Evolutionary conservation across 2,888 invertebrate genomes (phyloP), one percentile per base, ranked within the genome.

Genomic region (Ptilodon capucinus): DNA sequence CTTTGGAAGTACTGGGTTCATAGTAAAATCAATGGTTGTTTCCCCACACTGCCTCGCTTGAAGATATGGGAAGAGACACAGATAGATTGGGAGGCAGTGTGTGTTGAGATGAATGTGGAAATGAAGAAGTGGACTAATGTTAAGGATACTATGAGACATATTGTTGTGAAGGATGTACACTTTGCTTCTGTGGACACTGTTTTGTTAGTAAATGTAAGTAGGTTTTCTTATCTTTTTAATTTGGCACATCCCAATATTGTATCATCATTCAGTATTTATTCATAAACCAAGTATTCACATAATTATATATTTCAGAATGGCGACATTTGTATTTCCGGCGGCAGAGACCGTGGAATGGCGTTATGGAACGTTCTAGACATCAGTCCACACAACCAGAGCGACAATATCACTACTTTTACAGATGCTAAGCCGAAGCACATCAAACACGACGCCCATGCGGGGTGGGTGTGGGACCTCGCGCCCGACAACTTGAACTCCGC

Each of bases 401-500:
- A 77, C 46, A 69, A 71, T 44, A 56, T 72, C 8, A 73, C 74
- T 25, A 64, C 76, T 17, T 60, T 76, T 19, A 71, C 73, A 19
- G 74, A 79, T 32, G 64, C 78, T 8, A 81, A 79, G 48, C 86
- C 89, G 11, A 77, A 70, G 40, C 73, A 80, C 46, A 76, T 86
- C 30, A 77, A 74, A 35, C 74, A 79, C 42, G 84, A 88, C 64
- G 93, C 93, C 1, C 94, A 94, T 59, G 77, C 86, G 0, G 94
- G 94, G 35, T 94, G 94, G 94, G 92, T 94, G 8, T 94, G 94
- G 93, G 92, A 92, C 58, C 73, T 93, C 21, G 89, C 92, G 4
- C 79, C 91, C 16, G 86, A 90, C 51, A 72, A 77, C 46, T 62
- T 79, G 28, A 73, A 82, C 13, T 74, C 81, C 52, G 81, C 91